A percentile compares a stretch with the other conserved stretches of the same genome.
Conservation (phyloP, 2,113 vertebrate genomes). For the Nothocercus julius region DNA sequence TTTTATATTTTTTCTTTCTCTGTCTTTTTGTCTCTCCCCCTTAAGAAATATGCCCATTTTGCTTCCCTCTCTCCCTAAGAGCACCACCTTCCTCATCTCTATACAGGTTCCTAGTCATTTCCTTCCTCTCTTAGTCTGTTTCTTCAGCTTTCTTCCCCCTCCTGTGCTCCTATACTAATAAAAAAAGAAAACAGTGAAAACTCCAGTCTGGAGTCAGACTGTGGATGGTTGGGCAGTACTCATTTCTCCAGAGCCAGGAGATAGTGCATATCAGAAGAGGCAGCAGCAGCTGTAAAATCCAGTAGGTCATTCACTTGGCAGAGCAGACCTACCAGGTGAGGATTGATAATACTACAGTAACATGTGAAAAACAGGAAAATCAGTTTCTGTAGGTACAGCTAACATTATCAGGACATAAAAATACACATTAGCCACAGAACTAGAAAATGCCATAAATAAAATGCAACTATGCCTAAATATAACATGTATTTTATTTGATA, state of each 20-base stretch:
- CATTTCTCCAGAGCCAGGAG: background rate
- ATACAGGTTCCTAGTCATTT: accelerated
- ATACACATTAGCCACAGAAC: background rate
- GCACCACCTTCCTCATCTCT: background rate
- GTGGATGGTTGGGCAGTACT: background rate
- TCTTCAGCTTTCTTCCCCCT: background rate
- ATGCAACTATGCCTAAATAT: background rate
- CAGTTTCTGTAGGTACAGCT: background rate
- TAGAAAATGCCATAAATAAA: background rate
- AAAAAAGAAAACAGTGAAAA: background rate
- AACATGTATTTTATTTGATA: background rate
- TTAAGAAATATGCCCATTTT: background rate
- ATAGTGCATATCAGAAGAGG: background rate
- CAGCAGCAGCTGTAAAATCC: background rate
- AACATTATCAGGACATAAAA: background rate
- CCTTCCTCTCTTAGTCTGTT: background rate
- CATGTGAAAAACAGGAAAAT: background rate
- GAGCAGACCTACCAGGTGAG: background rate
- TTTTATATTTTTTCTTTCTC: background rate
- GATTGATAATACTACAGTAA: background rate
- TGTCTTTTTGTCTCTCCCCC: background rate
- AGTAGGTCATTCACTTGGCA: background rate
- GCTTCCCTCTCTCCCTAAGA: background rate
- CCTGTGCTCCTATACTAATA: background rate
- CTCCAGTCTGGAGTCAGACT: background rate